Base-by-base conservation (phyloP, 2,797 vertebrate species). In the Ispidina picta region DNA sequence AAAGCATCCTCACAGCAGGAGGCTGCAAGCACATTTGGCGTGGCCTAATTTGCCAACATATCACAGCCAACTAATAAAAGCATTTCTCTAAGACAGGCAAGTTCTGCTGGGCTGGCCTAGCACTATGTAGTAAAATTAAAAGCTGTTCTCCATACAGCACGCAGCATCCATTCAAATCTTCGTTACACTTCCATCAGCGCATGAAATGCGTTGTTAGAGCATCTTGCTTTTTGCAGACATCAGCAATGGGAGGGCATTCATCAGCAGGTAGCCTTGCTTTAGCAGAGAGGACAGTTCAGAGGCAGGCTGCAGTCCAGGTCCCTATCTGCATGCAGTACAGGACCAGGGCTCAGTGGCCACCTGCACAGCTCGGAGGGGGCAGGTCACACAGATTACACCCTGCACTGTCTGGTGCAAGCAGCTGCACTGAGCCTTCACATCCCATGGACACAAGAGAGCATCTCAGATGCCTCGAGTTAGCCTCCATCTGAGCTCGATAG, bases 51-150 rank as follows among this genome's bases (percentile, higher is more conserved):
- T 48, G 49, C 89, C 87, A 56, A 12, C 63, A 89, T 25, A 91
- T 94, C 82, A 86, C 79, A 94, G 80, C 28, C 79, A 88, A 8
- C 79, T 83, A 73, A 82, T 54, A 79, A 86, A 81, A 82, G 83
- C 83, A 66, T 91, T 91, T 76, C 90, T 92, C 73, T 86, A 59
- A 95, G 86, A 58, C 75, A 54, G 80, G 66, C 76, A 64, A 9
- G 62, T 73, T 87, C 62, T 87, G 84, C 84, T 41, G 82, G 79
- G 72, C 93, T 85, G 86, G 74, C 31, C 86, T 46, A 31, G 84
- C 70, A 75, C 83, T 23, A 33, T 6, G 41, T 22, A 60, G 66
- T 4, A 39, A 52, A 72, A 84, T 35, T 59, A 55, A 52, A 89
- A 90, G 66, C 89, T 78, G 76, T 58, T 90, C 70, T 76, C 70